Base-by-base conservation (phyloP, 2,888 invertebrate species). In the Pristionchus mayeri region DNA sequence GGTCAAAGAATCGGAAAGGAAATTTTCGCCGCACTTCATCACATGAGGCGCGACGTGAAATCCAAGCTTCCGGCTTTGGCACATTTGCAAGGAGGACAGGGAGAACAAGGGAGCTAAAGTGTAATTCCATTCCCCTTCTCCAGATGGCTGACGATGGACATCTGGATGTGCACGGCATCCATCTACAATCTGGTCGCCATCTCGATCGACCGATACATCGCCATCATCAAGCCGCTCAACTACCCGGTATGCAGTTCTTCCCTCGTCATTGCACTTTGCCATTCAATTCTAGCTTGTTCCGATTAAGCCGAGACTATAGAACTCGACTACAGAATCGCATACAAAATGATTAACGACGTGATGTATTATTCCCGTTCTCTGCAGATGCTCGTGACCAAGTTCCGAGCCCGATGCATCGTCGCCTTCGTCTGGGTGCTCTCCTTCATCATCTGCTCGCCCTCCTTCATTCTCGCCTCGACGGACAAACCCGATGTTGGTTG, bases 121-220 rank as follows among this genome's bases (percentile, higher is more conserved):
- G 9, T 4, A 27, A 34, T 27, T 34, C 34, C 16, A 34, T 63
- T 21, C 57, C 57, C 4, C 21, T 48, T 30, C 30, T 52, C n/a
- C 71, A 84, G 84, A 0, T 98, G 98, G 98, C 94, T 98, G 87
- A 98, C 98, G 0, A 95, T 98, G 85, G 98, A 98, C 94, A 98
- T 98, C 18, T 97, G 98, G 97, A 96, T 98, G 96, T 98, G 98
- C 94, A 98, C 98, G 0, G 97, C 98, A 0, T 97, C 97, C 90
- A 98, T 98, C 92, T 95, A 98, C 90, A 98, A 98, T 94, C 95
- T 98, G 84, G 97, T 97, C 93, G 98, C 97, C 91, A 98, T 98
- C 93, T 97, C 97, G 24, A 94, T 98, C 93, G 98, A 93, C 87
- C 92, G 95, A 24, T 98, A 98, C 94, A 96, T 98, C 91, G 98